Evolutionary conservation across 2,888 invertebrate genomes (phyloP), one percentile per base, ranked within the genome.

Genomic region (Athetis lepigone): DNA sequence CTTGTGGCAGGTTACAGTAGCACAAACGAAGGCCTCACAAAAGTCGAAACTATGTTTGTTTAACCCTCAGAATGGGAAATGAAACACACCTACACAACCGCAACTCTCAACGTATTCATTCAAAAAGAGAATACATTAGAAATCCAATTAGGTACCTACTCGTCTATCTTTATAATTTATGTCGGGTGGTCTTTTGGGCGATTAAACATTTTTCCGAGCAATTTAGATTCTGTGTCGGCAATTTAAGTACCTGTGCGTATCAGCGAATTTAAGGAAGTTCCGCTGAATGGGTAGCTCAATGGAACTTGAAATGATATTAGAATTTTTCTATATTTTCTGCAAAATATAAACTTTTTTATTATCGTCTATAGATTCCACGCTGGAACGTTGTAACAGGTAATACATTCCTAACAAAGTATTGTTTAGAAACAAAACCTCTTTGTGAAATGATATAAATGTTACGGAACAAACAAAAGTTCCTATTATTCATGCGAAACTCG

Each of bases 41-140:
- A 72, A 73, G 63, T 60, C 62, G 56, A 64, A 81, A 79, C 74
- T 81, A 74, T 79, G 71, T 81, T 79, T 79, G 69, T 64, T 57
- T 55, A 76, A 74, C 77, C 74, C 74, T 61, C 50, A 61, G 79
- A 81, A 71, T 74, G 74, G 40, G 45, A 51, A 71, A 73, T 71
- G 70, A 65, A 73, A 67, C 64, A 63, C 66, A 75, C 66, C 81
- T 68, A 68, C 60, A 23, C 54, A 47, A 9, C 42, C 39, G 21
- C 36, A 52, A 40, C n/a, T 40, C 46, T 33, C 56, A 57, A 13
- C 19, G 23, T 39, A 45, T 39, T 43, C 68, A 59, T 58, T 70
- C 56, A 55, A 70, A 75, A 51, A 39, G 42, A 66, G 50, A 47
- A 70, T 61, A 62, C 47, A 67, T 75, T 65, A 63, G 64, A 69